Percentiles rank a stretch among this genome's conserved stretches.
Conservation (phyloP, 2,797 vertebrate species). For the Ctenosaura bakeri region DNA sequence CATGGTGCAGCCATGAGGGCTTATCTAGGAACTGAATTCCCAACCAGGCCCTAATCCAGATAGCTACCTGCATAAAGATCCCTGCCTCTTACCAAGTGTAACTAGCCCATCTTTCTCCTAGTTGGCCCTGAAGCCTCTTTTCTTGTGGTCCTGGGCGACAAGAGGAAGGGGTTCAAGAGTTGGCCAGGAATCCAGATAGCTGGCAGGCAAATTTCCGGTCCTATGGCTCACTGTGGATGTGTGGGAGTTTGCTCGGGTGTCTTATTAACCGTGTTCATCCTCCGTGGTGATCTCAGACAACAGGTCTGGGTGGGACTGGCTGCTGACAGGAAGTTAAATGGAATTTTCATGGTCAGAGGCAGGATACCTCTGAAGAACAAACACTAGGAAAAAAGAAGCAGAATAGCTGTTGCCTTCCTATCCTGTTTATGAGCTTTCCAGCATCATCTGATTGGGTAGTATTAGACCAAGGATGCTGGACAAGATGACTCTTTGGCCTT, state of each 20-base stretch:
- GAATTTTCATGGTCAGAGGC: background rate
- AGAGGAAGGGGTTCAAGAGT: background rate
- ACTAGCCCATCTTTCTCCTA: background rate
- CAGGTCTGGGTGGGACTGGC: background rate
- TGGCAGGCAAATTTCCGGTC: background rate
- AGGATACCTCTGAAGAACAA: background rate
- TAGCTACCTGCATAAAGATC: background rate
- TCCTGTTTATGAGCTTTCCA: background rate
- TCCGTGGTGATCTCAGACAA: background rate
- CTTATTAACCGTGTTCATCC: background rate
- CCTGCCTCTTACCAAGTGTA: background rate
- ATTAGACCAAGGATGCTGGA: background rate
- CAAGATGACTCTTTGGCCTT: background rate
- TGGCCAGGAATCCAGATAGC: background rate
- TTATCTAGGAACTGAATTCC: background rate
- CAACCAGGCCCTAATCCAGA: background rate
- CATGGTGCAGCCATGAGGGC: too few relatives aligned
- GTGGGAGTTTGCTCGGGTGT: background rate
- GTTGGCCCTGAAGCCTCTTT: background rate
- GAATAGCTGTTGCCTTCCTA: background rate
- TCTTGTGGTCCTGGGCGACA: background rate
- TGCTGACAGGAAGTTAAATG: background rate
- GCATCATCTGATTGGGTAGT: background rate
- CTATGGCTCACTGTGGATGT: background rate
- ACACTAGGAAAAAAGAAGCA: background rate